Conservation (phyloP, 2,797 vertebrate species). For the Mus spretus region DNA sequence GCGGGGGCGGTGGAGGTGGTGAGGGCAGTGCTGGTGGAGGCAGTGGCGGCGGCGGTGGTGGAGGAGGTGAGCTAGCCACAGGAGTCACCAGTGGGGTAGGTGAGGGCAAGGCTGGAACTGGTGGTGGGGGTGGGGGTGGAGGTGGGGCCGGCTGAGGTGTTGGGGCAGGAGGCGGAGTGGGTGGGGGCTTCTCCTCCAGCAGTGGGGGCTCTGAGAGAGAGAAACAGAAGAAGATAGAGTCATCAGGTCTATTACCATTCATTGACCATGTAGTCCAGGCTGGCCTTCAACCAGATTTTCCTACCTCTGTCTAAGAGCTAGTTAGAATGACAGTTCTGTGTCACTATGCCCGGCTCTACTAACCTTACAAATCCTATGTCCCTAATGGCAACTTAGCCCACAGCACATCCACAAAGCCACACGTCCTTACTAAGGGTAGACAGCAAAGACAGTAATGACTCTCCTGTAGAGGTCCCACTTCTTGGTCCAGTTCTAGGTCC, state of each 20-base stretch:
- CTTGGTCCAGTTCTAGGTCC: neutral
- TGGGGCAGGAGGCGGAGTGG: slow-evolving; percentile 65
- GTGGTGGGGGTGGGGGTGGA: neutral
- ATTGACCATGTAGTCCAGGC: neutral
- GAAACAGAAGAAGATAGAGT: neutral
- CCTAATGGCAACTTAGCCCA: neutral
- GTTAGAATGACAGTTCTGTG: neutral
- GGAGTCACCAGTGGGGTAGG: slow-evolving; percentile 66
- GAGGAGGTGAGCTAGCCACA: neutral
- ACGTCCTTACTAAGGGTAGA: neutral
- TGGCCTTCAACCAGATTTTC: neutral
- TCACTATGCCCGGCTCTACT: neutral
- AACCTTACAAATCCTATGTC: neutral
- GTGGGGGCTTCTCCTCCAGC: slow-evolving; percentile 83
- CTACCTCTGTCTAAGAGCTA: neutral
- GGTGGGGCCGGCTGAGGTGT: slow-evolving; percentile 46
- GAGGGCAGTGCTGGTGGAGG: slow-evolving; percentile 69
- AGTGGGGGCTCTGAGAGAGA: slow-evolving; percentile 75
- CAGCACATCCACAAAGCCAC: neutral
- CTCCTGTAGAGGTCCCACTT: too few relatives aligned
- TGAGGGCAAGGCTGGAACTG: slow-evolving; percentile 27
- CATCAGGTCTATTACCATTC: neutral
- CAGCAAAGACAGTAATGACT: neutral
- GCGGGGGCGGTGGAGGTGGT: slow-evolving; percentile 56
- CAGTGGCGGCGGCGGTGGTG: neutral